Evolutionary conservation across 2,888 invertebrate species (phyloP), one percentile per base, ranked within the genome.

Genomic region (Oligia fasciuncula): DNA sequence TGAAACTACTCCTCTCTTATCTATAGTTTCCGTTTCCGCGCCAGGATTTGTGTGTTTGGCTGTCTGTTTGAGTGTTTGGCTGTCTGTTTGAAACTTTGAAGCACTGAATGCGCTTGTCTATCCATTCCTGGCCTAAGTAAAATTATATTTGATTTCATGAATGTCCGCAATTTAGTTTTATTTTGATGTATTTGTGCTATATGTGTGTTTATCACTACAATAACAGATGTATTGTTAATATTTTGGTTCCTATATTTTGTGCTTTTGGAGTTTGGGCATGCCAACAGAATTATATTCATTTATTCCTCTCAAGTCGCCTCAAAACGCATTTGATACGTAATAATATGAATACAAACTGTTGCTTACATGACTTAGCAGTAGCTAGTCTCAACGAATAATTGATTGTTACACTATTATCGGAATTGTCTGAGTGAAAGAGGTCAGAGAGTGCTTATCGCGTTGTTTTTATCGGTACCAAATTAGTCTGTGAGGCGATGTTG

Each of bases 391-490:
- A 51, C 17, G 51, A 73, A 69, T 49, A 60, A 74, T 81, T 51
- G 65, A 65, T 72, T 63, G 51, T 76, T 54, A 69, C 35, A 69
- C n/a, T 86, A 46, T 74, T 72, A 76, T 73, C 67, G 73, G 19
- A 71, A 76, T 73, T 51, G 71, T 72, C 17, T 62, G 54, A 65
- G 80, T 81, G 82, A 90, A 88, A 84, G 84, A 91, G 87, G 88
- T 88, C 88, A 85, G 72, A 78, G 74, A 85, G 72, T 78, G 77
- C 73, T 89, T 90, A 90, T 90, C 87, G 79, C 68, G 43, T 83
- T 85, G 82, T 85, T 88, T 83, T 88, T 90, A 90, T 91, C 88
- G 83, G 81, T 88, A 90, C 89, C 91, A 90, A 92, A 92, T 90
- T 86, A 87, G 85, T 84, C 73, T 79, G 84, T 76, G 80, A 77